Conservation (phyloP, 2,113 vertebrate genomes). For the Pampusana beccarii region DNA sequence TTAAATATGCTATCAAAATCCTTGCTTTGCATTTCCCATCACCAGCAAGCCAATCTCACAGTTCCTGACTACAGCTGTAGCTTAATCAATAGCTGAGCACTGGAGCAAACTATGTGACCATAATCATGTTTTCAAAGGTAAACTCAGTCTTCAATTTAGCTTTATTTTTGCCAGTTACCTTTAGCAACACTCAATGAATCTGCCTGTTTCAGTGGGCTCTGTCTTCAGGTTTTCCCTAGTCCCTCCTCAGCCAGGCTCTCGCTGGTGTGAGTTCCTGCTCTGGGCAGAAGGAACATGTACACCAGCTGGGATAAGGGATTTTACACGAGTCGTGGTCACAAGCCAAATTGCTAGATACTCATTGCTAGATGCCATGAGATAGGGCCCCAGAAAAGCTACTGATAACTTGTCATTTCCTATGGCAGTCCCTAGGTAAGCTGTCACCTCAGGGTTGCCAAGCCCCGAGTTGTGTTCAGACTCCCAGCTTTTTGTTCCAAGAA, state of each 20-base stretch:
- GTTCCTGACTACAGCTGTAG: no score
- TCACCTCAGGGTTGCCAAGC: neutral
- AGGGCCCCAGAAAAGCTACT: neutral
- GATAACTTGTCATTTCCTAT: neutral
- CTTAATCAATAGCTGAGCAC: no score
- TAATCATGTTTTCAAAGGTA: neutral
- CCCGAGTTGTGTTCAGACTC: neutral
- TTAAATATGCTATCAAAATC: no score
- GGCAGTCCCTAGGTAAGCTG: neutral
- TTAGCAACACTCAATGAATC: neutral
- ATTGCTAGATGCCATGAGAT: neutral
- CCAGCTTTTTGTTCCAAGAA: neutral
- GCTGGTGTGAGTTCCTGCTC: neutral
- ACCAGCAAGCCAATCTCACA: no score
- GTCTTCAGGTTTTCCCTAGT: neutral
- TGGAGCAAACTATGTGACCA: no score
- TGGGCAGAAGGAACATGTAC: neutral
- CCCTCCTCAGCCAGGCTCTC: neutral
- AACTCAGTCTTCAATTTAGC: neutral
- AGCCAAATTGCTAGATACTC: neutral
- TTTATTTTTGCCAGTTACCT: neutral
- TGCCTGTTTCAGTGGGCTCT: neutral
- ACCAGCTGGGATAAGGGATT: neutral
- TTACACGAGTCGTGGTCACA: neutral
- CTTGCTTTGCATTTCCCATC: no score